Conservation (phyloP, 2,797 vertebrate species). For the Tragopan temminckii region DNA sequence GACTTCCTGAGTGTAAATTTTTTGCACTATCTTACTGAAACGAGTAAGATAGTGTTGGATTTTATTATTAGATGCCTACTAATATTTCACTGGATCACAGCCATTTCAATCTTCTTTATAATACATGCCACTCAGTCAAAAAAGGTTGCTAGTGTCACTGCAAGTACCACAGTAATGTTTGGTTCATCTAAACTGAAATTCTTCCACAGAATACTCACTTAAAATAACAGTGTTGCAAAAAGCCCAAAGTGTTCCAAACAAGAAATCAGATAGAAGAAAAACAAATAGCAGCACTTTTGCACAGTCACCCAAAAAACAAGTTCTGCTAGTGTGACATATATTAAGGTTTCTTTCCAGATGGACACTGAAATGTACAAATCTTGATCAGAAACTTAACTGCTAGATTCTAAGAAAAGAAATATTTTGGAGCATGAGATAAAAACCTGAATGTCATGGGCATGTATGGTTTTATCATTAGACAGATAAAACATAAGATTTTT, state of each 20-base stretch:
- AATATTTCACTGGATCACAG: not conserved
- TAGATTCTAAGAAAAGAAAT: not conserved
- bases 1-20: not conserved
- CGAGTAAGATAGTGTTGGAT: not conserved
- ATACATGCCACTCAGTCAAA: not conserved
- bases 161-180: not conserved
- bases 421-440: not conserved
- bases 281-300: not conserved
- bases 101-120: not conserved
- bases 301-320: not conserved
- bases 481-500: not conserved
- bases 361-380: not conserved
- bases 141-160: not conserved
- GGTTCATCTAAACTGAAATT: not conserved
- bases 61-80: not conserved
- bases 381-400: not conserved
- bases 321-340: not conserved
- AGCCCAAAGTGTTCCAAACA: not conserved
- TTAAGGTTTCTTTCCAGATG: fast-evolving
- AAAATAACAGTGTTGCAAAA: not conserved
- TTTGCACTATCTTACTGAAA: not conserved
- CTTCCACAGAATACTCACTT: not conserved
- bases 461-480: not conserved
- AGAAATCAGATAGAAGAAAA: not conserved
- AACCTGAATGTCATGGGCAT: not conserved